These are phyloP conservation scores for Odontomyia ornata DNA, from an alignment of 2,888 invertebrate genomes.

Conservation along the genomic window DNA sequence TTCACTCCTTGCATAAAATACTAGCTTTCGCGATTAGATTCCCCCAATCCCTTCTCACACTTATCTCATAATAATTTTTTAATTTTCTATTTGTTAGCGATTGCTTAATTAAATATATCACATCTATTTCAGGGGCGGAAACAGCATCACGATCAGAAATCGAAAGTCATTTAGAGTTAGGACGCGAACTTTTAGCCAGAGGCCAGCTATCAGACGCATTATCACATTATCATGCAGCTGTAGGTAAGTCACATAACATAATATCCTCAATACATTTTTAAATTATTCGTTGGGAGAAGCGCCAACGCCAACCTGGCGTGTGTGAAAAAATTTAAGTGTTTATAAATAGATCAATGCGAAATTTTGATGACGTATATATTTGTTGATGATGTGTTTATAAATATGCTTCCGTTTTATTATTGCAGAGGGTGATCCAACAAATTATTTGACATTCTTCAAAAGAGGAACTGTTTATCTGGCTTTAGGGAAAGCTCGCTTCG, in stretches of 20 bases:
- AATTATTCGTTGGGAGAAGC: neutral
- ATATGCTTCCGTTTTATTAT: constrained; percentile 27
- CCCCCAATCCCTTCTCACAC: no score
- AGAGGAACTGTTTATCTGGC: constrained; percentile 96
- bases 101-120: no score
- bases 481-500: constrained; percentile 93
- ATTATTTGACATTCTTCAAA: constrained; percentile 96
- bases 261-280: neutral
- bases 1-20: no score
- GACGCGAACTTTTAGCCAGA: constrained; percentile 87
- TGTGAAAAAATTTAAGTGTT: neutral
- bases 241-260: constrained; percentile 72
- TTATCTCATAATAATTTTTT: no score
- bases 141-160: constrained; percentile 76
- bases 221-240: constrained; percentile 97
- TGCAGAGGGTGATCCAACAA: constrained; percentile 91
- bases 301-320: neutral
- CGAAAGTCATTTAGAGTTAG: constrained; percentile 92
- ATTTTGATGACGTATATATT: neutral
- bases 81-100: no score
- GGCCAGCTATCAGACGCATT: constrained; percentile 96
- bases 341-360: constrained; percentile 27
- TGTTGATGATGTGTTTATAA: no score
- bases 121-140: constrained; percentile 71
- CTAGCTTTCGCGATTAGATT: no score